A percentile compares a stretch with the other conserved stretches of the same genome.
phyloP scores from a whole-genome alignment of 2,888 invertebrate species.

The Amblyjoppa proteus region DNA sequence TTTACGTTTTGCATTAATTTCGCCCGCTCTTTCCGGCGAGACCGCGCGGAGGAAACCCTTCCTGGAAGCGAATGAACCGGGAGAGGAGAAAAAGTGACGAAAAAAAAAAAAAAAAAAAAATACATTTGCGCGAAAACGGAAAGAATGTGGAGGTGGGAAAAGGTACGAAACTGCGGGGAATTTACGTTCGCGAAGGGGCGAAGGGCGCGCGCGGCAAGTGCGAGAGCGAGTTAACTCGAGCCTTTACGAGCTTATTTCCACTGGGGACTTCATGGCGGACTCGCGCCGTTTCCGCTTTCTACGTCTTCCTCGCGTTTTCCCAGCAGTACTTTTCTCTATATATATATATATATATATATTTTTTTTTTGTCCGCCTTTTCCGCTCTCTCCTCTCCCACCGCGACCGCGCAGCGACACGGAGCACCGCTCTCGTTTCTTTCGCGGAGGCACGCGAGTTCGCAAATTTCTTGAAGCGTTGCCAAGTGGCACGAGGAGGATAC shows the following conservation, averaged over 20 bases:
- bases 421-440: constrained; percentile 60
- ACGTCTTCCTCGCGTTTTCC: constrained; percentile 65
- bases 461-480: constrained; percentile 74
- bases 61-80: constrained; percentile 14
- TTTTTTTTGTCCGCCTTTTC: constrained; percentile 38
- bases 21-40: constrained; percentile 38
- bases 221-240: constrained; percentile 68
- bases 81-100: constrained; percentile 12
- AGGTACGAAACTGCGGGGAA: constrained; percentile 58
- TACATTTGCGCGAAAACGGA: constrained; percentile 22
- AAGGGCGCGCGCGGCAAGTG: constrained; percentile 57
- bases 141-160: constrained; percentile 14
- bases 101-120: constrained; percentile 23
- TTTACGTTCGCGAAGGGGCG: constrained; percentile 59
- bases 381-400: constrained; percentile 42
- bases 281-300: constrained; percentile 60
- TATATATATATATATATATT: neutral
- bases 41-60: neutral
- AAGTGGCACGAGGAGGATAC: constrained; percentile 68
- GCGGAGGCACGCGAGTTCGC: constrained; percentile 68
- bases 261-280: constrained; percentile 62
- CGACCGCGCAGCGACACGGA: neutral
- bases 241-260: constrained; percentile 71
- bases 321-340: constrained; percentile 35
- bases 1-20: constrained; percentile 67